Evolutionary conservation across 2,888 invertebrate species (phyloP), one percentile per base, ranked within the genome.

Genomic region (Apamea anceps): DNA sequence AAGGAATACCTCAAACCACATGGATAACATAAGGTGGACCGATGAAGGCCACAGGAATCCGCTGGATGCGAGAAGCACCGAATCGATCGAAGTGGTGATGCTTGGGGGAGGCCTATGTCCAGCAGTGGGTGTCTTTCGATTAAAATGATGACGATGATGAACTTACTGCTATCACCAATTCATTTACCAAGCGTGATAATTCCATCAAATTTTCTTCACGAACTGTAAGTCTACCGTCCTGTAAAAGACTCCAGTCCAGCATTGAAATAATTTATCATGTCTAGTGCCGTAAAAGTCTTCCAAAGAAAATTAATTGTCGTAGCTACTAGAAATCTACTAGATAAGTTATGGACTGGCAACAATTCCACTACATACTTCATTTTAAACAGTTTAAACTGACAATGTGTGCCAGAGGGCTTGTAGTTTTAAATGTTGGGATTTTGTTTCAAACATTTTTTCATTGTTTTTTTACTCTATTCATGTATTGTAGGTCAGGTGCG

Each of bases 251-350:
- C n/a, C 60, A 60, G 57, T 37, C 8, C 25, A 60, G 12, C 7
- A 42, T 8, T 54, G 54, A 79, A 25, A 79, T 48, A 67, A 67
- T 78, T 57, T 42, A 67, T 79, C 42, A 79, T 68, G n/a, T 62
- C 18, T 10, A 68, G 37, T 51, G 13, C 42, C 21, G 15, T 62
- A 70, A 79, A 80, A 54, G 80, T 62, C 28, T 63, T 68, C 15
- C 15, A 62, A 48, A 60, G 60, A 28, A 68, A 80, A 80, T 51
- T 51, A 62, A 68, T 79, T 37, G 18, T 25, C 18, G 8, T 51
- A 28, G 28, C n/a, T 54, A 18, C n/a, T 21, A 45, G 18, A 45
- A 63, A 54, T 63, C 18, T 63, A 15, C 32, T 10, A n/a, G 42
- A 54, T 71, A 45, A 80, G 51, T 54, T 54, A 63, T 62, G 51